phyloP scores from a whole-genome alignment of 2,797 vertebrate genomes.

The Macrochelys suwanniensis region DNA sequence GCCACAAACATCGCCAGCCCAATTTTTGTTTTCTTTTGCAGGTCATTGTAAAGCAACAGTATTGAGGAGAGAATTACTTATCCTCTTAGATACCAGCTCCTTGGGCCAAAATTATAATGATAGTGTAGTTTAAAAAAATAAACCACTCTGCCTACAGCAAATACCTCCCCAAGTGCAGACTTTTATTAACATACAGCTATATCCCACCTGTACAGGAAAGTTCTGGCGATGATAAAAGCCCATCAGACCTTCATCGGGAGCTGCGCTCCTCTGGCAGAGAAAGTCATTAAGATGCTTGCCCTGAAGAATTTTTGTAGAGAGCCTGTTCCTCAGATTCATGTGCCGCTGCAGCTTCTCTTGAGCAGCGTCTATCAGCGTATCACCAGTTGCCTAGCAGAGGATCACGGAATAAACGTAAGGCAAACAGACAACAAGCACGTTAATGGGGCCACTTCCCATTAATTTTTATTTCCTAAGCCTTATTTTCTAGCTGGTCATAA shows the following conservation, averaged over 20 bases:
- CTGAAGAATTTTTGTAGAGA: not conserved
- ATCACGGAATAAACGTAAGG: not conserved
- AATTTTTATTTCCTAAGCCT: not conserved
- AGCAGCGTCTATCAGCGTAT: rapidly evolving
- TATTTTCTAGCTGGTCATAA: not conserved
- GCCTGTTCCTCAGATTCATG: not conserved
- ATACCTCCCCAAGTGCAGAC: not conserved
- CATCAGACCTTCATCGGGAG: not conserved
- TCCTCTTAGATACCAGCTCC: not conserved
- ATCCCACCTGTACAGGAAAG: not conserved
- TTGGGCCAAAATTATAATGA: not conserved
- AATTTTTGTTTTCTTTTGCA: not conserved
- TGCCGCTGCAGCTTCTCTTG: not conserved
- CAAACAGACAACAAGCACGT: not conserved
- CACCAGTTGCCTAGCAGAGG: rapidly evolving
- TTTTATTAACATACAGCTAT: not conserved
- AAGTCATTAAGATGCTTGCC: not conserved
- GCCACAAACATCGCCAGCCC: not conserved
- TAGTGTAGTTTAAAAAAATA: not conserved
- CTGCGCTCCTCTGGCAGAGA: not conserved
- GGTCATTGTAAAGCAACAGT: not conserved
- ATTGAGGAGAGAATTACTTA: not conserved
- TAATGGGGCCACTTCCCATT: not conserved
- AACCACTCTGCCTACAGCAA: not conserved
- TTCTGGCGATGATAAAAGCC: not conserved